A percentile compares a stretch with the other conserved stretches of the same genome.
Evolutionary conservation across 2,113 vertebrate species (phyloP).

Genomic region (Tachuris rubrigastra): DNA sequence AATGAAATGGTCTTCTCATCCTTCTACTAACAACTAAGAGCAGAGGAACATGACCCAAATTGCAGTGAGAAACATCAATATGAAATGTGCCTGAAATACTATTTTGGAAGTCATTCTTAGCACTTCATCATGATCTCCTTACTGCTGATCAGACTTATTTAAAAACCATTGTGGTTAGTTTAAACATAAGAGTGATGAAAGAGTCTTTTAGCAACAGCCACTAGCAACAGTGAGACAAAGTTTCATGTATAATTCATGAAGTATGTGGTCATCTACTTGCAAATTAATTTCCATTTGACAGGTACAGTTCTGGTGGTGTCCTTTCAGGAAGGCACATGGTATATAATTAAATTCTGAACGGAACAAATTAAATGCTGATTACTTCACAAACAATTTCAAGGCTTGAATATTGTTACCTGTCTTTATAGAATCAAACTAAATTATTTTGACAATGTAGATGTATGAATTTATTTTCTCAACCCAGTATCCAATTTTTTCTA

Average conservation of each 20-base stretch:
- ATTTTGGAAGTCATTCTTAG: constrained; percentile 64
- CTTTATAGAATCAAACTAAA: constrained; percentile 66
- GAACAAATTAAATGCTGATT: constrained; percentile 79
- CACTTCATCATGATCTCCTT: constrained; percentile 61
- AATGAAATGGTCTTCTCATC: constrained; percentile 27
- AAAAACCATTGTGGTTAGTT: constrained; percentile 74
- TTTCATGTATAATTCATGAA: constrained; percentile 82
- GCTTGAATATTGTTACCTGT: constrained; percentile 71
- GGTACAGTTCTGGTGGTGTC: constrained; percentile 67
- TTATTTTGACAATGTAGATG: constrained; percentile 56
- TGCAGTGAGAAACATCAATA: constrained; percentile 10
- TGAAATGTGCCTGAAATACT: constrained; percentile 23
- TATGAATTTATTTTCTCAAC: neutral
- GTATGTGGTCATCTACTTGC: constrained; percentile 73
- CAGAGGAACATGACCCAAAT: constrained; percentile 48
- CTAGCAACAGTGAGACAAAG: constrained; percentile 58
- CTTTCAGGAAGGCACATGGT: constrained; percentile 73
- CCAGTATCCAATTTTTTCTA: constrained; percentile 20
- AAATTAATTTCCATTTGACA: constrained; percentile 80
- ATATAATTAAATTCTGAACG: constrained; percentile 79
- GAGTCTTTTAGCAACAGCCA: constrained; percentile 73
- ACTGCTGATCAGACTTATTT: constrained; percentile 69
- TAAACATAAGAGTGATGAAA: constrained; percentile 73
- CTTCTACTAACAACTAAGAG: constrained; percentile 33
- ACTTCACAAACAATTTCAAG: constrained; percentile 76